Evolutionary conservation across 2,888 invertebrate genomes (phyloP), one percentile per base, ranked within the genome.

Genomic region (Marasmarcha lunaedactyla): DNA sequence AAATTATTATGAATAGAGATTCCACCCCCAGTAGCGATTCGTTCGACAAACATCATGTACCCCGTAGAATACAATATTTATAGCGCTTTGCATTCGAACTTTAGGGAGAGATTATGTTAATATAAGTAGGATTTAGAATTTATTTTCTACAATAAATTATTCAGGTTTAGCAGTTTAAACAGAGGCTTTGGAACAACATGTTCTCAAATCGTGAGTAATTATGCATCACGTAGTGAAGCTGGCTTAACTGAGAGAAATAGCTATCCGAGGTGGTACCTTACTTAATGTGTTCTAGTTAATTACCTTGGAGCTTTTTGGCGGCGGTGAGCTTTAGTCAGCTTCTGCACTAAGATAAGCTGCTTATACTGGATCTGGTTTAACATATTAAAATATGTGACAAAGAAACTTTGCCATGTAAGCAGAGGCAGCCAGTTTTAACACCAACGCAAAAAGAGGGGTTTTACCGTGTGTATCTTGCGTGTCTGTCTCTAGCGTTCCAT

Each of bases 11-110:
- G 73, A 76, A 72, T 73, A 68, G 70, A 64, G n/a, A n/a, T n/a
- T n/a, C 57, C 60, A 62, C 59, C 69, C 74, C 74, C 63, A 55
- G 53, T 46, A 51, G 50, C 51, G 20, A 20, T 20, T 20, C 20
- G 20, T 7, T 20, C 20, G 20, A 20, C 20, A 46, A 54, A 30
- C 34, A 34, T 14, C 11, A 60, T 68, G 63, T 61, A 60, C 63
- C 67, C 69, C 61, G 67, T 58, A 63, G 63, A 62, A 65, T 73
- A 62, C 65, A 68, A 70, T 78, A 77, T 77, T 76, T 77, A 74
- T 78, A 70, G 69, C 72, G 62, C 54, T 57, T 55, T 39, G 48
- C 44, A 43, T 20, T 7, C 3, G 4, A 61, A 60, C 57, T 55
- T 59, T 59, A 51, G 60, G 63, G 61, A 55, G 51, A 70, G 68